These are phyloP conservation scores for Agrotis clavis DNA, from an alignment of 2,888 invertebrate genomes.

Conservation along the genomic window DNA sequence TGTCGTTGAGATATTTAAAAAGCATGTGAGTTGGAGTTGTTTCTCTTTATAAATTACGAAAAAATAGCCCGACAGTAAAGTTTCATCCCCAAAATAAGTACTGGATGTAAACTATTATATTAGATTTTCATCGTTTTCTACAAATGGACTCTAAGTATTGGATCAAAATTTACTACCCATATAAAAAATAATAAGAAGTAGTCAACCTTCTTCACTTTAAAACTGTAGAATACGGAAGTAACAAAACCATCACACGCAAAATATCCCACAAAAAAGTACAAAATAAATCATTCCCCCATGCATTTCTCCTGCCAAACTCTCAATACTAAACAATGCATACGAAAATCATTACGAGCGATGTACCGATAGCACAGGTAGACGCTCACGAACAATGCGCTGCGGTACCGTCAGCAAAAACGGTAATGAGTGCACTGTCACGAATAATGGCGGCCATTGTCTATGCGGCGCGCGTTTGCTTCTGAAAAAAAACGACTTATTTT, in stretches of 20 bases:
- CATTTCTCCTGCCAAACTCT: constrained; percentile 55
- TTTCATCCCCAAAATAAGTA: not conserved
- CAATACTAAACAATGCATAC: constrained; percentile 59
- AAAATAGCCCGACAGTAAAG: no score
- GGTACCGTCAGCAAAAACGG: constrained; percentile 82
- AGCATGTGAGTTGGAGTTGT: not conserved
- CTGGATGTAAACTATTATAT: not conserved
- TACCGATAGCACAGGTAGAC: constrained; percentile 85
- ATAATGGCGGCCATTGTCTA: constrained; percentile 88
- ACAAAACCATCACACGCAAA: constrained; percentile 9
- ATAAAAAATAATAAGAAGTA: not conserved
- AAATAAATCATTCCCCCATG: constrained; percentile 47
- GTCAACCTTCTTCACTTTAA: not conserved
- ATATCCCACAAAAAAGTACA: constrained; percentile 7
- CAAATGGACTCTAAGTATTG: not conserved
- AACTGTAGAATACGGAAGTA: constrained; percentile 23
- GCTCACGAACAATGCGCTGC: constrained; percentile 80
- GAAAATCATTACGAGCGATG: constrained; percentile 70
- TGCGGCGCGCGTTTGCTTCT: constrained; percentile 78
- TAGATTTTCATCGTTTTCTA: not conserved
- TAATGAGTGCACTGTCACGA: constrained; percentile 88
- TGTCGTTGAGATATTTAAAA: constrained; percentile 22
- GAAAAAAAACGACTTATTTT: constrained; percentile 69
- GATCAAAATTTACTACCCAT: not conserved
- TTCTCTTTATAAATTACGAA: no score